phyloP scores from a whole-genome alignment of 2,888 invertebrate species.

The Criorhina ranunculi region DNA sequence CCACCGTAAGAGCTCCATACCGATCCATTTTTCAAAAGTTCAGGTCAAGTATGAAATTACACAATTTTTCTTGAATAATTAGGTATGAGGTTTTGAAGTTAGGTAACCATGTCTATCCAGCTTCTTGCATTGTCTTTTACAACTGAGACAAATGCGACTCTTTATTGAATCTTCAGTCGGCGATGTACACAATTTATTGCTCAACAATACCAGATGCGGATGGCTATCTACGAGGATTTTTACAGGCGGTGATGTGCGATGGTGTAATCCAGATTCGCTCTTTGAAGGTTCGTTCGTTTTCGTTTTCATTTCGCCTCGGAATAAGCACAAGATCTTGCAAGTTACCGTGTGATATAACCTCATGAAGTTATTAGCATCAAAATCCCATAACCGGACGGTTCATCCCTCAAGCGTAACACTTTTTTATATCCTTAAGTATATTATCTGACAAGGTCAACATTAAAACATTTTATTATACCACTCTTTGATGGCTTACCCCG shows the following conservation, averaged over 20 bases:
- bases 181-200: conserved; percentile 40
- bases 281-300: conserved; percentile 5
- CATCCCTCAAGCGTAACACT: conserved; percentile 5
- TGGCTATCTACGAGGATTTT: conserved; percentile 16
- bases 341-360: conserved; percentile 29
- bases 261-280: conserved; percentile 27
- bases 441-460: conserved; percentile 46
- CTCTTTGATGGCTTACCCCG: conserved; percentile 13
- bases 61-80: conserved; percentile 11
- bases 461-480: conserved; percentile 29
- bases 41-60: conserved; percentile 15
- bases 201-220: not conserved
- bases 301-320: conserved; percentile 6
- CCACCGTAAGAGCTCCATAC: not conserved
- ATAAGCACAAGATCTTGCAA: conserved; percentile 4
- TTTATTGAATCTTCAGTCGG: conserved; percentile 29
- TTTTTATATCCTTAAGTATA: conserved; percentile 23
- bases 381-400: not conserved
- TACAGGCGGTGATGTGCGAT: conserved; percentile 2
- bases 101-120: conserved; percentile 3
- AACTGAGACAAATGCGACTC: conserved; percentile 34
- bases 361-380: conserved; percentile 4
- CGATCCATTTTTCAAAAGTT: not conserved
- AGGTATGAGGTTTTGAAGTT: conserved; percentile 9
- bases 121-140: not conserved